Conservation (phyloP, 2,797 vertebrate genomes). For the Rhadinocentrus ornatus region DNA sequence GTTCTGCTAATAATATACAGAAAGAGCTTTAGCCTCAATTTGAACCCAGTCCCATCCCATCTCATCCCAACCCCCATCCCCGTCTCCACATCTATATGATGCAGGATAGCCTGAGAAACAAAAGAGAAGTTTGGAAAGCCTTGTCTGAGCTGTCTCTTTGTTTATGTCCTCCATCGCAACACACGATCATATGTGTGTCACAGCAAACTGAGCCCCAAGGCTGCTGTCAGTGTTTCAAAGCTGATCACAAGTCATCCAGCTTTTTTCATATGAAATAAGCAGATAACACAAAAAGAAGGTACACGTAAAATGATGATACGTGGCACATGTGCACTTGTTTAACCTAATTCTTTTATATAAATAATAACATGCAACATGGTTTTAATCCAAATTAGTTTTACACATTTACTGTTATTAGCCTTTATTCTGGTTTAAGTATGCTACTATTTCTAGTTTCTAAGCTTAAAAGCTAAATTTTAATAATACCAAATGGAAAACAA, state of each 20-base stretch:
- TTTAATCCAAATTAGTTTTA: neutral
- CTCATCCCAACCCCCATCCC: conserved; percentile 26
- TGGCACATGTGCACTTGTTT: no score
- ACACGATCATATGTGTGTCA: conserved; percentile 20
- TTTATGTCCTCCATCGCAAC: conserved; percentile 41
- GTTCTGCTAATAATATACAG: conserved; percentile 50
- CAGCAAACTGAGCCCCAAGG: neutral
- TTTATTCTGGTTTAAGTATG: neutral
- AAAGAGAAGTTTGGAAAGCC: conserved; percentile 29
- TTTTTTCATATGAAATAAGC: neutral
- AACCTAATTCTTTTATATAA: neutral
- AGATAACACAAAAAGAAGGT: neutral
- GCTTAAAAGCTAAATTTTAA: no score
- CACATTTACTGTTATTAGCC: neutral
- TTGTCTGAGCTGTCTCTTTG: conserved; percentile 16
- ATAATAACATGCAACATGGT: neutral
- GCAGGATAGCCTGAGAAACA: conserved; percentile 56
- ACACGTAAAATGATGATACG: neutral
- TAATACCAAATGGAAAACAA: no score
- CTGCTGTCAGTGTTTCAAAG: conserved; percentile 9
- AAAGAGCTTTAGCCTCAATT: conserved; percentile 52
- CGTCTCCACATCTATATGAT: conserved; percentile 43
- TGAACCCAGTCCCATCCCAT: conserved; percentile 50
- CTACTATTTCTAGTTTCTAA: no score
- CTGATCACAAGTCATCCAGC: neutral